These are phyloP conservation scores for Notarius lentiginosus DNA, from an alignment of 2,113 vertebrate species.

Conservation along the genomic window DNA sequence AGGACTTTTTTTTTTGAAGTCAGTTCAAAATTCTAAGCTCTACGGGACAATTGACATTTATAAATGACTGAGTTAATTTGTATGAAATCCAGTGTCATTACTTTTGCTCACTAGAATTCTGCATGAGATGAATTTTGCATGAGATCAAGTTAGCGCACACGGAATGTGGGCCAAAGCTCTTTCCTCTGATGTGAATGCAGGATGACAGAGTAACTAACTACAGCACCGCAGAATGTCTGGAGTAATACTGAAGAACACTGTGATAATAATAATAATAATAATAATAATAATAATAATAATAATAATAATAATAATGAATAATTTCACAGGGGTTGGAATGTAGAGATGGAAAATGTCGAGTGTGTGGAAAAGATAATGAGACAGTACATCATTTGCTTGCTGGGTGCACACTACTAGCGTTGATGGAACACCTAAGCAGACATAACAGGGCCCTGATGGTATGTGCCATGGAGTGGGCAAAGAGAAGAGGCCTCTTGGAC, in stretches of 20 bases:
- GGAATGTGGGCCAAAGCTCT: conserved; percentile 10
- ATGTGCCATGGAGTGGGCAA: no score
- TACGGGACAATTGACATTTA: not conserved
- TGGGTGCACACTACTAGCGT: no score
- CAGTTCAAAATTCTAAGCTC: not conserved
- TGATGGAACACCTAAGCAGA: no score
- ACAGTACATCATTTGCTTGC: no score
- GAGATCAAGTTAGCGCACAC: not conserved
- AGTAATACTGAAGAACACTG: not conserved
- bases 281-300: conserved; percentile 3
- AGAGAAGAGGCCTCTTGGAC: no score
- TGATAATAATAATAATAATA: not conserved
- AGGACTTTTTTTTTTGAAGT: not conserved
- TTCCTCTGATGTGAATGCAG: conserved; percentile 11
- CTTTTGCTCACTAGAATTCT: conserved; percentile 3
- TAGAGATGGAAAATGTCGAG: no score
- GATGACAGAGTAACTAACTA: not conserved
- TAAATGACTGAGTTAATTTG: conserved; percentile 17
- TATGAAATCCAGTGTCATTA: conserved; percentile 5
- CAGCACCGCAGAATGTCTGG: not conserved
- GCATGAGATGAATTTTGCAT: conserved; percentile 18
- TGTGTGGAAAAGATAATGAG: no score
- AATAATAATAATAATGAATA: not conserved
- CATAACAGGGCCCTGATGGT: no score
- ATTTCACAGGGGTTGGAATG: no score